Base-by-base conservation (phyloP, 2,113 vertebrate species). In the Pao palembangensis region DNA sequence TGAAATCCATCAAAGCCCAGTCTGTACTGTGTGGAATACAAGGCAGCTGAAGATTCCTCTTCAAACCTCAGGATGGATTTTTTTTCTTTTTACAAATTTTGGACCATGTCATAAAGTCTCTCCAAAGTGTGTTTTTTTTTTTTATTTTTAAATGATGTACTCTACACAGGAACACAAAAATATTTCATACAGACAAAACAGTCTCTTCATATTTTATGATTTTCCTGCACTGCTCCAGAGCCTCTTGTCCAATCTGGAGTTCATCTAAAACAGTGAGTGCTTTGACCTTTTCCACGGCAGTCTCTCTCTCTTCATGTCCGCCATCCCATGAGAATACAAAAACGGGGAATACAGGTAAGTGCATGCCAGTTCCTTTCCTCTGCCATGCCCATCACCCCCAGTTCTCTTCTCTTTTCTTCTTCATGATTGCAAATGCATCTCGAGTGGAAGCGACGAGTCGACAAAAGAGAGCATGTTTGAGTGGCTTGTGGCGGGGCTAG, bases 111-210 rank as follows among this genome's bases (percentile, higher is more conserved):
- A 55, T 74, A 18, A 61, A 56, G 58, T 85, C 75, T 78, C 31
- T 75, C 43, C 53, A 59, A 81, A 78, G 59, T 25, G 15, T 63
- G 75, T 64, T 60, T 25, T 56, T 44, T 73, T 73, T 71, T n/a
- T n/a, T n/a, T n/a, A n/a, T n/a, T n/a, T n/a, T n/a, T n/a, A n/a
- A n/a, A 47, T 47, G 15, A 12, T 38, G 8, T 38, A 38, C 69
- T 67, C 80, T 80, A 64, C 74, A 79, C 71, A 83, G 74, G 82
- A 77, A 76, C 67, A 81, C 58, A 84, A 82, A 88, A 74, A 76
- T 73, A 79, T 75, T 84, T 85, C 84, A 83, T 84, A 85, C 51
- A 66, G 69, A 64, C 63, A 67, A 74, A 82, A 56, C 20, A 71
- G 76, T 83, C 71, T 3, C 31, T 77, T 74, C 54, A 56, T 60